Base-by-base conservation (phyloP, 2,888 invertebrate species). In the Lucinisca nassula region DNA sequence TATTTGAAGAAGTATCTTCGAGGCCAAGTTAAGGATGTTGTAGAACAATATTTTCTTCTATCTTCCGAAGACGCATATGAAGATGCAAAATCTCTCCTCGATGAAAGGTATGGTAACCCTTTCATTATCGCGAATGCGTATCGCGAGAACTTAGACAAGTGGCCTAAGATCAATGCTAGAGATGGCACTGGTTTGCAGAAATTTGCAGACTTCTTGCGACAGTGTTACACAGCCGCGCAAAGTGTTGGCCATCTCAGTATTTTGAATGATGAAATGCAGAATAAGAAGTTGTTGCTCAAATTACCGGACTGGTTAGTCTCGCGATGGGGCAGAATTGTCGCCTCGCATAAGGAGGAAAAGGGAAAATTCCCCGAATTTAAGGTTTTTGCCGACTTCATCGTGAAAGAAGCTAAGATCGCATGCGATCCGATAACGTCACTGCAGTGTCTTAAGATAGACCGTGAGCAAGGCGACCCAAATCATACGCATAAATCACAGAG, bases 361-460 rank as follows among this genome's bases (percentile, higher is more conserved):
- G 17, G 6, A 21, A 4, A 6, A 8, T 88, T 74, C 49, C 90
- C 89, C 0, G 74, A 84, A 0, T 90, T 88, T 49, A 21, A 73
- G 4, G 75, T 55, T 14, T 91, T 91, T 83, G 81, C 76, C 17
- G 58, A 85, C 1, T 91, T 92, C 35, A 24, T 92, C 6, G n/a
- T 30, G 8, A 61, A 82, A 17, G 91, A 90, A 55, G 90, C 90
- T 0, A 82, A 82, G 27, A 83, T 92, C 30, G 88, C 88, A 21
- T 90, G 87, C 45, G 87, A 89, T 73, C 90, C 88, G 12, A 75
- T 92, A 0, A 87, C 90, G 2, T 87, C 92, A 30, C 35, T 89
- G 1, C 73, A 78, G 21, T 80, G 80, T 24, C 32, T 84, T 8
- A 84, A 61, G 49, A 32, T 32, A 32, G 3, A 4, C 21, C 3